Evolutionary conservation across 2,888 invertebrate genomes (phyloP).

Genomic region (Erebia palarica): DNA sequence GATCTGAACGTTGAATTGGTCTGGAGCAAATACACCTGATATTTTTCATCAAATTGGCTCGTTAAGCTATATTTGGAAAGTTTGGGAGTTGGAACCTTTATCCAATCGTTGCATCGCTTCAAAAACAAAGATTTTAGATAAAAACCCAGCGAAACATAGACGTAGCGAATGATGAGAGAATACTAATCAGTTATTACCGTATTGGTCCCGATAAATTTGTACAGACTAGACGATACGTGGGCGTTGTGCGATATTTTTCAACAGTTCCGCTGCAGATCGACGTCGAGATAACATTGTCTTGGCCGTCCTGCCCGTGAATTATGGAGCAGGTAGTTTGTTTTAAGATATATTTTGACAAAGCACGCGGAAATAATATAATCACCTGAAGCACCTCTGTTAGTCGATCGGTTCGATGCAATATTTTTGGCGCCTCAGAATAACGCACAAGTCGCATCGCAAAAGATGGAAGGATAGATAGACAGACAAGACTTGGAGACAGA

Average conservation of each 20-base stretch:
- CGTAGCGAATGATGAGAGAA: constrained; percentile 14
- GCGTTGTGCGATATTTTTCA: constrained; percentile 31
- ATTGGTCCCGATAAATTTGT: constrained; percentile 21
- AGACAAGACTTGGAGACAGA: too few relatives aligned
- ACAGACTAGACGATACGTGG: constrained; percentile 28
- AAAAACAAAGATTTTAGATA: constrained; percentile 2
- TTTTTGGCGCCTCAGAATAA: too few relatives aligned
- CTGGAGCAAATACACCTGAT: background rate
- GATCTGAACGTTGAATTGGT: background rate
- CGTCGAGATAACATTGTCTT: constrained; percentile 39
- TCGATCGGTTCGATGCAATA: too few relatives aligned
- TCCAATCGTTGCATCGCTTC: background rate
- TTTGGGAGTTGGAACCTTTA: background rate
- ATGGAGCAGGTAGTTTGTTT: constrained; percentile 11
- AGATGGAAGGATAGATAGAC: too few relatives aligned
- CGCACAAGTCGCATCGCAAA: too few relatives aligned
- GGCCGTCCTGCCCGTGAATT: constrained; percentile 14
- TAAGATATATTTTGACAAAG: constrained; percentile 1
- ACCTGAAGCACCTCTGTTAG: background rate
- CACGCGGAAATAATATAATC: constrained; percentile 1
- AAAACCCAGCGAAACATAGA: constrained; percentile 4
- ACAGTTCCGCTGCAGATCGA: constrained; percentile 37
- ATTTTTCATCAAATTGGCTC: background rate
- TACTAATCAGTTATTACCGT: constrained; percentile 22
- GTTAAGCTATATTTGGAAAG: background rate